These are phyloP conservation scores for Cartodere bifasciata DNA, from an alignment of 2,888 invertebrate genomes.

Conservation along the genomic window DNA sequence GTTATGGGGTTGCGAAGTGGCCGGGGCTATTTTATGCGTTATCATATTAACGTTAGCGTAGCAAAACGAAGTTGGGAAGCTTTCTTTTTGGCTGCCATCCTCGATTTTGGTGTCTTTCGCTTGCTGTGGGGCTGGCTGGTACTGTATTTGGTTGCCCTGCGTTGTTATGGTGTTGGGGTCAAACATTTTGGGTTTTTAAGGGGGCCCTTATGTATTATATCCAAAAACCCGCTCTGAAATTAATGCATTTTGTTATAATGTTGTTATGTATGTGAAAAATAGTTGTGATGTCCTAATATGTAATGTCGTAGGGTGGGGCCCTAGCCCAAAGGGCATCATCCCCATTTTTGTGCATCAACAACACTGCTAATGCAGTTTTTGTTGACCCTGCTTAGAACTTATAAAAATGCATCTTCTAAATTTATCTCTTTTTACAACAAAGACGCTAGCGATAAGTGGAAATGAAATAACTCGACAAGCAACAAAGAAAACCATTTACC, in stretches of 20 bases:
- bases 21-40: conserved; percentile 44
- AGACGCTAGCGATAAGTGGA: conserved; percentile 37
- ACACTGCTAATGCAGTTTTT: too few species aligned
- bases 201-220: not conserved
- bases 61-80: conserved; percentile 60
- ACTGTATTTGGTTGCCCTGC: conserved; percentile 33
- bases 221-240: too few species aligned
- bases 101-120: conserved; percentile 28
- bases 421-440: conserved; percentile 38
- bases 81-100: conserved; percentile 30
- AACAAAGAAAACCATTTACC: conserved; percentile 37
- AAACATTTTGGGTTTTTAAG: conserved; percentile 25
- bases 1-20: conserved; percentile 24
- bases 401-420: too few species aligned
- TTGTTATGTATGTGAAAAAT: too few species aligned
- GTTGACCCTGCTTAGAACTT: too few species aligned
- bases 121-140: conserved; percentile 24
- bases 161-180: conserved; percentile 36
- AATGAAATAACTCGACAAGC: conserved; percentile 36
- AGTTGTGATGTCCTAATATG: too few species aligned
- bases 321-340: too few species aligned
- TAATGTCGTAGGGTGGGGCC: too few species aligned
- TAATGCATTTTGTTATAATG: too few species aligned
- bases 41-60: conserved; percentile 57
- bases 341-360: too few species aligned